Conservation (phyloP, 2,113 vertebrate species). For the Neodontobutis hainanensis region DNA sequence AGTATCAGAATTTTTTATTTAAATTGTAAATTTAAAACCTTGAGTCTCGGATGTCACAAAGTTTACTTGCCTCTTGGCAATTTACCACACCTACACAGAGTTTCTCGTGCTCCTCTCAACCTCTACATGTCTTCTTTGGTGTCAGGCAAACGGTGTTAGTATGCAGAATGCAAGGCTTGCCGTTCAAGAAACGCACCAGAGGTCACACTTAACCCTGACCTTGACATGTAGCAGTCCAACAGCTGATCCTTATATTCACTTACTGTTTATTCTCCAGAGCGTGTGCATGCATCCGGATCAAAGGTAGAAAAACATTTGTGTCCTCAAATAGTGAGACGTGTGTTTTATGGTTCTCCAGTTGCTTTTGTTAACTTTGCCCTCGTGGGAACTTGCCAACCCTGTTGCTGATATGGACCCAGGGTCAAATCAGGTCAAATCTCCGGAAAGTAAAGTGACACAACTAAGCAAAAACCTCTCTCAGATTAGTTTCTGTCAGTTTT, state of each 20-base stretch:
- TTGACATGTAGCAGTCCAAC: background rate
- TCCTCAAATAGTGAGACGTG: slow-evolving; percentile 28
- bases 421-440: slow-evolving; percentile 32
- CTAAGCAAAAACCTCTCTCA: slow-evolving; percentile 15
- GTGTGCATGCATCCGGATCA: slow-evolving; percentile 13
- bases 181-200: background rate
- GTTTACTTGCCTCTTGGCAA: background rate
- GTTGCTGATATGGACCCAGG: slow-evolving; percentile 28
- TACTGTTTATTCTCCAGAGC: slow-evolving; percentile 9
- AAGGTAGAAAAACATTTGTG: background rate
- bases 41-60: no score
- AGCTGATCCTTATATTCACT: slow-evolving; percentile 25
- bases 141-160: background rate
- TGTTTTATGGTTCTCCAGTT: slow-evolving; percentile 25
- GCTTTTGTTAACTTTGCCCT: slow-evolving; percentile 52
- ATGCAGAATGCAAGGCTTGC: slow-evolving; percentile 13
- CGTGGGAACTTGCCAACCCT: slow-evolving; percentile 41
- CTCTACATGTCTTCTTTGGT: slow-evolving; percentile 3
- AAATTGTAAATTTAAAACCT: no score
- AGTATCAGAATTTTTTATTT: no score
- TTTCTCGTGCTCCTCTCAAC: background rate
- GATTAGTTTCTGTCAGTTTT: slow-evolving; percentile 27
- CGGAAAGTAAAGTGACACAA: slow-evolving; percentile 29
- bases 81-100: background rate
- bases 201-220: slow-evolving; percentile 21